Percentiles rank a stretch among this genome's conserved stretches.
phyloP scores from a whole-genome alignment of 2,888 invertebrate species.

The Euproctis similis region DNA sequence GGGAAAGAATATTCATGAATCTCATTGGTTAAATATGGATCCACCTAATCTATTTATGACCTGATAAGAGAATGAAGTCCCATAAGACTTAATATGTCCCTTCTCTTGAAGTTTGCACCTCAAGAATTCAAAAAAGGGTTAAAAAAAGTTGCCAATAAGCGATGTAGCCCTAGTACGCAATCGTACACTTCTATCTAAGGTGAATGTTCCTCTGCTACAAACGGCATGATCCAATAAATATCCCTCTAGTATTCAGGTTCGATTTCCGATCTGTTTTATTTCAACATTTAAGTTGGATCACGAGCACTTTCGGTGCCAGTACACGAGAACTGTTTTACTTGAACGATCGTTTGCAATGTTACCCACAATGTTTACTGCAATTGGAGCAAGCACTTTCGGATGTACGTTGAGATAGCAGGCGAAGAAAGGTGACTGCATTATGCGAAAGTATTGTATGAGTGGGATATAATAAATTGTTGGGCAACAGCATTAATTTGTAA shows the following conservation, averaged over 20 bases:
- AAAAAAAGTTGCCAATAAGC: conserved; percentile 15
- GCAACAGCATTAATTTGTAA: conserved; percentile 5
- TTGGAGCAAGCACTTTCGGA: conserved; percentile 29
- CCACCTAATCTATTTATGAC: too few species aligned
- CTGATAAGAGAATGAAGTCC: too few species aligned
- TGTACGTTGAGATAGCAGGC: conserved; percentile 27
- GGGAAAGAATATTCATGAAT: too few species aligned
- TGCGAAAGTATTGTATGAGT: conserved; percentile 14
- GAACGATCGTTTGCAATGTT: conserved; percentile 50
- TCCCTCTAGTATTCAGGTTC: conserved; percentile 29
- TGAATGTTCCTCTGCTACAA: conserved; percentile 23
- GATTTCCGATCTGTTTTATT: conserved; percentile 46
- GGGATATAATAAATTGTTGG: conserved; percentile 8
- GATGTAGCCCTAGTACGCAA: conserved; percentile 7
- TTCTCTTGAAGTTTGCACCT: too few species aligned
- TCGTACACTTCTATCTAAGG: conserved; percentile 16
- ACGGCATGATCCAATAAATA: conserved; percentile 29
- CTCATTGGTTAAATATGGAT: too few species aligned
- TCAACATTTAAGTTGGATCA: conserved; percentile 46
- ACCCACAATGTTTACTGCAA: conserved; percentile 37
- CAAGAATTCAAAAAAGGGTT: too few species aligned
- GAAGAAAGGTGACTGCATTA: conserved; percentile 13
- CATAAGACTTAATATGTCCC: too few species aligned
- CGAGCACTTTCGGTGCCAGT: conserved; percentile 53
- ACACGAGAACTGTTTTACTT: conserved; percentile 70